These are phyloP conservation scores for Neomorphus geoffroyi DNA, from an alignment of 2,797 vertebrate species.

Conservation along the genomic window DNA sequence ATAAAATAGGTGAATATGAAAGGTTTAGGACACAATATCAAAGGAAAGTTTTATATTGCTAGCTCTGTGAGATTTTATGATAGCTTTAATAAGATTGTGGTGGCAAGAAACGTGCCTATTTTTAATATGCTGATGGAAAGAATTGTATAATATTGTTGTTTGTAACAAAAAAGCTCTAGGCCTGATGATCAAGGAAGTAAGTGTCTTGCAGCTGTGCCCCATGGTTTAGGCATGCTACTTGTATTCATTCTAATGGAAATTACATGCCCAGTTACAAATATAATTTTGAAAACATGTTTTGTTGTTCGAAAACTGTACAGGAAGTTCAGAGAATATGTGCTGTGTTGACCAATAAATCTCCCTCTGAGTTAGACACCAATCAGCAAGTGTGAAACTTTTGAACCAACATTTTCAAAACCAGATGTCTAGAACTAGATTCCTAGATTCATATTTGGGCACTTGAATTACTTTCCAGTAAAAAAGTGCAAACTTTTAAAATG, in stretches of 20 bases:
- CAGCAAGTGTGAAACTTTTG: neutral
- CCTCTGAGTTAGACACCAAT: conserved; percentile 6
- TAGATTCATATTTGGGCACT: neutral
- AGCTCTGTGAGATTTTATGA: neutral
- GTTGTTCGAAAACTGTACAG: neutral
- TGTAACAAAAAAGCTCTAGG: neutral
- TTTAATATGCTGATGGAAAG: conserved; percentile 32
- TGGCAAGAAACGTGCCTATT: neutral
- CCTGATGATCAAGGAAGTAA: neutral
- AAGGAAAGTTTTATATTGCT: neutral
- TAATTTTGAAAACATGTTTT: conserved; percentile 50
- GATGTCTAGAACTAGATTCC: neutral
- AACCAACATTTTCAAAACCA: conserved; percentile 7
- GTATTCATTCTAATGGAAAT: conserved; percentile 35
- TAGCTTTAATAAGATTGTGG: neutral
- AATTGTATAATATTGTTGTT: neutral
- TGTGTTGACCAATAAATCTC: conserved; percentile 43
- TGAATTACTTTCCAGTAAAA: neutral
- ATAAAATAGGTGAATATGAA: neutral
- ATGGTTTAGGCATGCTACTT: neutral
- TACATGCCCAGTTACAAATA: neutral
- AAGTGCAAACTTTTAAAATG: neutral
- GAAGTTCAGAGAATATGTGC: conserved; percentile 14
- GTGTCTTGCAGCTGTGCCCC: neutral
- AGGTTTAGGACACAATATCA: neutral